phyloP scores from a whole-genome alignment of 2,888 invertebrate species.

The Folsomia manolachei region DNA sequence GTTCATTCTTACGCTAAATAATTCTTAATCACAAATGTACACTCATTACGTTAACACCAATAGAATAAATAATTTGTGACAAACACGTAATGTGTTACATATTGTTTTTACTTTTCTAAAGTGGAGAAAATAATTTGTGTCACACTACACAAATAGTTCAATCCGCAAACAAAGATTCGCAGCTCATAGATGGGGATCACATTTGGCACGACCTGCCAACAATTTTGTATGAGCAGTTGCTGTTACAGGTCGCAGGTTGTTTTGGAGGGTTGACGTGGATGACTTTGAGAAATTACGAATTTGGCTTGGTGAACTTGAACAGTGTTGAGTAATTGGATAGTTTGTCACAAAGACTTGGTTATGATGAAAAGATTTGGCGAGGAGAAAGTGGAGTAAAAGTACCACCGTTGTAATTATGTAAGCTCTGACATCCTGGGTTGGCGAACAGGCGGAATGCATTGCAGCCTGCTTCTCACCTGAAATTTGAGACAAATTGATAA shows the following conservation, averaged over 20 bases:
- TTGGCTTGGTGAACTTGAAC: too few relatives aligned
- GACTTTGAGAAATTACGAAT: background rate
- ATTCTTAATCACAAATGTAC: too few relatives aligned
- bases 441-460: conserved; percentile 43
- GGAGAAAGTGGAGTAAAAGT: background rate
- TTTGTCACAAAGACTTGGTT: background rate
- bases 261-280: conserved; percentile 7
- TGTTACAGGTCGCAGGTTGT: background rate
- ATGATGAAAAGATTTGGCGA: background rate
- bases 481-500: conserved; percentile 1
- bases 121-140: too few relatives aligned
- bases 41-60: too few relatives aligned
- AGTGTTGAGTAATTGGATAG: too few relatives aligned
- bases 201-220: background rate
- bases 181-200: too few relatives aligned
- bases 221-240: background rate
- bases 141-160: too few relatives aligned
- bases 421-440: conserved; percentile 8
- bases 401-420: background rate
- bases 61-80: too few relatives aligned
- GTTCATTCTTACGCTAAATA: too few relatives aligned
- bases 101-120: too few relatives aligned
- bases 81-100: too few relatives aligned
- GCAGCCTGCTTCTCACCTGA: conserved; percentile 48
- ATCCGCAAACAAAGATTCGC: too few relatives aligned